Evolutionary conservation across 2,888 invertebrate genomes (phyloP), one percentile per base, ranked within the genome.

Genomic region (Steinernema carpocapsae): DNA sequence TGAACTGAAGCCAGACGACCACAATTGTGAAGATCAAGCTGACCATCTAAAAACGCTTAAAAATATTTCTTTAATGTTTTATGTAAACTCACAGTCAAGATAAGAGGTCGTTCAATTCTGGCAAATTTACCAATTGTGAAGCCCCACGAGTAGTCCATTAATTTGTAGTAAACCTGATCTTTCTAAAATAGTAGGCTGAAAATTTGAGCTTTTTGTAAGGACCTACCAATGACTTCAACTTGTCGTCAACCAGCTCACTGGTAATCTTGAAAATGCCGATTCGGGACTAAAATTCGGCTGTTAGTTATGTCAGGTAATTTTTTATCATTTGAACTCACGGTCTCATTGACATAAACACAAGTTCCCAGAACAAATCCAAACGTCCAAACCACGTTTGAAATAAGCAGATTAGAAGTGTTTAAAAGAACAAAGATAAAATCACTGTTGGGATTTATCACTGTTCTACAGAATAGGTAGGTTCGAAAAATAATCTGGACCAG

Each of bases 91-190:
- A 75, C 75, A 2, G 75, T 75, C 22, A 75, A n/a, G 24, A 75
- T 24, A 0, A 56, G 32, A 3, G 72, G 74, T 24, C 75, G 51
- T 4, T 75, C 75, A 29, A 75, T 74, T 6, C 72, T 52, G 12
- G 59, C 37, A 22, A 75, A 75, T 19, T 75, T 76, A 6, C 75
- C 75, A 56, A 75, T 74, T 3, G 51, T 75, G 37, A 75, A 24
- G 0, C 75, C 75, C 75, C 75, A 75, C 17, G 26, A 45, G 19
- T 26, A 42, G 42, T 72, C 72, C 1, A 24, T 52, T 37, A 75
- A 43, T 73, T 75, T 75, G 24, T 75, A 73, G n/a, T 75, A 32
- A 14, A 75, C 42, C 42, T 75, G 75, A 26, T 75, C 75, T 32
- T 75, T 75, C 75, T 75, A 73, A 74, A 75, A 75, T 3, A 7